These are phyloP conservation scores for Conger conger DNA, from an alignment of 2,113 vertebrate species.

Conservation along the genomic window DNA sequence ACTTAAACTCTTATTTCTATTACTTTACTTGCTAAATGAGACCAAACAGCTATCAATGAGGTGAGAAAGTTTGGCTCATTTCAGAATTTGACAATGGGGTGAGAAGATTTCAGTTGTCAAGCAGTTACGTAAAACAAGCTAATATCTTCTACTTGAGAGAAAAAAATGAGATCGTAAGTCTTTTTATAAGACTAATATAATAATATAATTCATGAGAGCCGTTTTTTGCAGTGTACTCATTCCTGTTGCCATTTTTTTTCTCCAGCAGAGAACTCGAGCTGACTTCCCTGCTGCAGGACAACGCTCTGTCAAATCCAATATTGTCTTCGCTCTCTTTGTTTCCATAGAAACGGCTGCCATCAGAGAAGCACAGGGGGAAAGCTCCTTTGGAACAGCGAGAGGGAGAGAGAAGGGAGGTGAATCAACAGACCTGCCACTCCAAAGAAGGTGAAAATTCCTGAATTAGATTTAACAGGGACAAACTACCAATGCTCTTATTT, in stretches of 20 bases:
- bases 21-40: no score
- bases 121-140: no score
- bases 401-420: neutral
- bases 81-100: no score
- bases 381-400: slow-evolving; percentile 42
- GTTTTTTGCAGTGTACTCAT: no score
- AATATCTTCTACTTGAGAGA: no score
- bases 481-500: neutral
- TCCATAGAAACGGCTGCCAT: slow-evolving; percentile 60
- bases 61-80: no score
- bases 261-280: neutral
- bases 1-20: no score
- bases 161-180: no score
- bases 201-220: no score
- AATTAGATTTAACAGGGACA: neutral
- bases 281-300: slow-evolving; percentile 41
- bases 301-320: slow-evolving; percentile 48
- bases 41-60: no score
- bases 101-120: no score
- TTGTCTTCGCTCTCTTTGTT: slow-evolving; percentile 51
- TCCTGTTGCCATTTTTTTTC: slow-evolving; percentile 24
- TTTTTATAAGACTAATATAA: no score
- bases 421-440: neutral
- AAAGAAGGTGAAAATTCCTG: neutral
- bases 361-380: slow-evolving; percentile 55